Evolutionary conservation across 2,888 invertebrate species (phyloP).

Genomic region (Zygogramma bicolorata): DNA sequence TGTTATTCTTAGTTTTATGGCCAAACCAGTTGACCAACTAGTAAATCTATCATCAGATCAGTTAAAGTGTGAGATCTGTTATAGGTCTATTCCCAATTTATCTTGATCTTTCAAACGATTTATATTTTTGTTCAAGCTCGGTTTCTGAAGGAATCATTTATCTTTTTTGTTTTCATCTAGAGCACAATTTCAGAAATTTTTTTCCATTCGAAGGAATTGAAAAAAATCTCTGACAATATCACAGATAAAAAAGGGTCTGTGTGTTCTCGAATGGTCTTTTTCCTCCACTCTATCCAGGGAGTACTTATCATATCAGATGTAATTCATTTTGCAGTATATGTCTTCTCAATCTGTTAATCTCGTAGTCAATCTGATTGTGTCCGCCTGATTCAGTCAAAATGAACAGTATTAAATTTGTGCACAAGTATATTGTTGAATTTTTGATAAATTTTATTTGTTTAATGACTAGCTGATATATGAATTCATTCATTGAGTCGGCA

Average conservation of each 20-base stretch:
- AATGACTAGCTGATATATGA: constrained; percentile 3
- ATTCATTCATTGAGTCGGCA: constrained; percentile 1
- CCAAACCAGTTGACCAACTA: too few species aligned
- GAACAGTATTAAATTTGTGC: constrained; percentile 37
- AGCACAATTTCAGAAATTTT: too few species aligned
- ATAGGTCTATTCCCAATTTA: too few species aligned
- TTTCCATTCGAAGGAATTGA: too few species aligned
- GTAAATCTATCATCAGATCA: too few species aligned
- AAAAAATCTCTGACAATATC: too few species aligned
- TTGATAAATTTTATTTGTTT: constrained; percentile 34
- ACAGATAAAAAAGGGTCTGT: neutral
- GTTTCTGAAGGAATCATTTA: too few species aligned
- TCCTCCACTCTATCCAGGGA: constrained; percentile 3
- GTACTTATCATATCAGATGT: constrained; percentile 8
- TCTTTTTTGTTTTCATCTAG: too few species aligned
- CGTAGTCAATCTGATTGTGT: neutral
- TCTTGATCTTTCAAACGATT: too few species aligned
- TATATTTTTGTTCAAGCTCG: too few species aligned
- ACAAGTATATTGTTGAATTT: constrained; percentile 36
- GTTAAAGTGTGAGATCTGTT: too few species aligned
- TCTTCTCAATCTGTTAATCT: neutral
- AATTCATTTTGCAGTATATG: neutral
- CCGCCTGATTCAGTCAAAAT: constrained; percentile 2
- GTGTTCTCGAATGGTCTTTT: constrained; percentile 5
- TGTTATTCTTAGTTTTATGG: too few species aligned